Base-by-base conservation (phyloP, 2,113 vertebrate genomes). In the Leuciscus idus region DNA sequence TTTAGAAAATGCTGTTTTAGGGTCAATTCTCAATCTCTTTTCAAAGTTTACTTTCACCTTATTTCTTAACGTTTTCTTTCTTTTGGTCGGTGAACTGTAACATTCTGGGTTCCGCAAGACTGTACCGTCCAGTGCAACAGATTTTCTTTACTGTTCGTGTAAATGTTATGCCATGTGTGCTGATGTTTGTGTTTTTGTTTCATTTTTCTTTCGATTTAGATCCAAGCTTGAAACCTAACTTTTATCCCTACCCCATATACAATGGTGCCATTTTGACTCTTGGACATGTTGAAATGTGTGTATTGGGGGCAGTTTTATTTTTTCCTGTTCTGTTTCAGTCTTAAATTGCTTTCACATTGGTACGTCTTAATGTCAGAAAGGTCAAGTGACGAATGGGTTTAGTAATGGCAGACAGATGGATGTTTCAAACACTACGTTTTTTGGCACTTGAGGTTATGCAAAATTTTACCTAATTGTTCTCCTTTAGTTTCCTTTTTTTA, bases 361-460 rank as follows among this genome's bases (percentile, higher is more conserved):
- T 48, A 75, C 1, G 43, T 48, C n/a, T 36, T 46, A 28, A 75
- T 50, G 43, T 75, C 23, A 75, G 12, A 75, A 73, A 43, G 70
- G 21, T 75, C 73, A 26, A 48, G 43, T n/a, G n/a, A 28, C 15
- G 6, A 39, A 80, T 36, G 11, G 7, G 23, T 36, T 80, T 46
- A 62, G 6, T 62, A 23, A 30, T 66, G 79, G 59, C 59, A 48
- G 79, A 30, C 46, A 17, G 73, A 26, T 48, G 43, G 72, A 26
- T 28, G 43, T 64, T 84, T 59, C 61, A 55, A 17, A 36, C 57
- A 74, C 39, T 55, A 26, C 13, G 13, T 66, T 66, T 33, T n/a
- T 4, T 7, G 82, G 86, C 74, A 83, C 70, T 82, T 84, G 83
- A 90, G 94, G 95, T 96, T 95, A 96, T 96, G 95, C 96, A 95